These are phyloP conservation scores for Brachyrhaphis roseni DNA, from an alignment of 2,797 vertebrate species.

Conservation along the genomic window DNA sequence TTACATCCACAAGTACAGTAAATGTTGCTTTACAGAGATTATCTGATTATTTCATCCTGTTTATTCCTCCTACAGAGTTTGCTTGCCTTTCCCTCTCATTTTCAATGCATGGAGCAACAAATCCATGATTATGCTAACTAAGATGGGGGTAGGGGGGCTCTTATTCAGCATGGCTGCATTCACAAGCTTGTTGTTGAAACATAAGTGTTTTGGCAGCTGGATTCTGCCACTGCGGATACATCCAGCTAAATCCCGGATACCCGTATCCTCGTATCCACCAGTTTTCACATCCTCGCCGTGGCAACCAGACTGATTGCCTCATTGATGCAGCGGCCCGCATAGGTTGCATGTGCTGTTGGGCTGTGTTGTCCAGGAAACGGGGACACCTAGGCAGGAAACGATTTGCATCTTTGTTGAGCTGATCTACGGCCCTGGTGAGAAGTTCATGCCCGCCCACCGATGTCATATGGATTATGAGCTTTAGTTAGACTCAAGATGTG, in stretches of 20 bases:
- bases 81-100: slow-evolving; percentile 1
- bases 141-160: slow-evolving; percentile 34
- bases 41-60: slow-evolving; percentile 55
- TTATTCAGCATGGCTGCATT: slow-evolving; percentile 31
- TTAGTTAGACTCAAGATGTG: no score
- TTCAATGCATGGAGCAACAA: slow-evolving; percentile 37
- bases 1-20: slow-evolving; percentile 44
- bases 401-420: background rate
- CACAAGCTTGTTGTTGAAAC: slow-evolving; percentile 32
- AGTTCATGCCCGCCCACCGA: background rate
- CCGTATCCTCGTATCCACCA: slow-evolving; percentile 59
- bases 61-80: slow-evolving; percentile 35
- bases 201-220: slow-evolving; percentile 54
- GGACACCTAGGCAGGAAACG: slow-evolving; percentile 24
- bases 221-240: slow-evolving; percentile 58
- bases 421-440: background rate
- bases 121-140: slow-evolving; percentile 58
- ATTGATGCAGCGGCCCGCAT: slow-evolving; percentile 37
- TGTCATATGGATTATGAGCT: slow-evolving; percentile 20
- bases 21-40: slow-evolving; percentile 51
- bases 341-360: slow-evolving; percentile 16
- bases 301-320: slow-evolving; percentile 68
- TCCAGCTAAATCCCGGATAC: slow-evolving; percentile 33
- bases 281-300: slow-evolving; percentile 66
- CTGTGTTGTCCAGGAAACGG: slow-evolving; percentile 29